phyloP scores from a whole-genome alignment of 92 coral and sea anemone species.

The Parazoanthus darwini region DNA sequence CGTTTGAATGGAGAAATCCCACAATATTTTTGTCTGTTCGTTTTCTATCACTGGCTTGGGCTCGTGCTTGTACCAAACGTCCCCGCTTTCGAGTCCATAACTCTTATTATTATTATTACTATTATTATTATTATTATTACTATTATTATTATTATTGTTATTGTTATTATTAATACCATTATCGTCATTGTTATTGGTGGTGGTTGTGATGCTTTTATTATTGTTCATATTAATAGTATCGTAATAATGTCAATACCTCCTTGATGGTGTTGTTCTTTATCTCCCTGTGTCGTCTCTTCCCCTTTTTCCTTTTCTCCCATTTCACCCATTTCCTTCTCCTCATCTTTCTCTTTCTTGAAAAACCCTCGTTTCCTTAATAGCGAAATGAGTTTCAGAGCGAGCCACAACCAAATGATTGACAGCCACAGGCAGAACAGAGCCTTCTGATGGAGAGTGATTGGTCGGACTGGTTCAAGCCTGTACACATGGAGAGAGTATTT shows the following conservation, averaged over 20 bases:
- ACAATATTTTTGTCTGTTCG: no score
- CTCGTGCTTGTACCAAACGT: no score
- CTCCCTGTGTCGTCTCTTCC: background rate
- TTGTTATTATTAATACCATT: no score
- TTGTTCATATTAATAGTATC: background rate
- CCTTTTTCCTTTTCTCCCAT: conserved; percentile 21
- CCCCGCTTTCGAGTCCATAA: no score
- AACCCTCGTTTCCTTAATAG: conserved; percentile 59
- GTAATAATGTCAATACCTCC: background rate
- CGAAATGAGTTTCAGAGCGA: conserved; percentile 42
- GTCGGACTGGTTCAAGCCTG: conserved; percentile 87
- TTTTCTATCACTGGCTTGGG: no score
- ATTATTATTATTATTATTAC: no score
- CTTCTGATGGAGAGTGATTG: conserved; percentile 93
- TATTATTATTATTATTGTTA: no score
- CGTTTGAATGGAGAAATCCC: no score
- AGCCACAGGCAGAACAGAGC: conserved; percentile 91
- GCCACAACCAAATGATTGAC: conserved; percentile 60
- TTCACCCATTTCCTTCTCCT: conserved; percentile 23
- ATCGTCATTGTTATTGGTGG: no score
- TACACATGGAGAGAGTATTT: background rate
- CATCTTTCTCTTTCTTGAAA: conserved; percentile 48
- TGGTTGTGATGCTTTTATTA: no score
- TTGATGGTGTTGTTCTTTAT: background rate
- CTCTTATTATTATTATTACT: no score